Base-by-base conservation (phyloP, 2,888 invertebrate species). In the Cyaniris semiargus region DNA sequence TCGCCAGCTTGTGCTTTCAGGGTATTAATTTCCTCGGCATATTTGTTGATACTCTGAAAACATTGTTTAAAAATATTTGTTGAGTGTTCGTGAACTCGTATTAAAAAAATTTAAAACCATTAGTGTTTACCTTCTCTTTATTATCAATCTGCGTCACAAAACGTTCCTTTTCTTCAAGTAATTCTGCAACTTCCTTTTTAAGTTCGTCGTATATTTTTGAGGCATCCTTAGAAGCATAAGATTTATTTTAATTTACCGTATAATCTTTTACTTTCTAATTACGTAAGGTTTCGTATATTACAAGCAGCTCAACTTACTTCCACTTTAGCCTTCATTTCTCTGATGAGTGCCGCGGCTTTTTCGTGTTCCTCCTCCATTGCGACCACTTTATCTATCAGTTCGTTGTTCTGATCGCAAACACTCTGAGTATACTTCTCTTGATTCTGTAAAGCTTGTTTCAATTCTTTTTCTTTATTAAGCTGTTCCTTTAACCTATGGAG, bases 361-460 rank as follows among this genome's bases (percentile, higher is more conserved):
- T 70, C 48, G 10, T 80, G 80, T 13, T 82, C 81, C 8, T 83
- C 84, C 66, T 86, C 85, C 48, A 83, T 75, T 1, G 78, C 78
- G 0, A 83, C 81, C 18, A 86, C 77, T 76, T 83, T 84, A 31
- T 85, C 85, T 76, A 86, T 82, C 21, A 86, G 81, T 21, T 79
- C 77, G 27, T 79, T 83, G 44, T 85, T 85, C 53, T 85, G 83
- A 1, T 84, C 83, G 77, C 82, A 80, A 13, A 87, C 78, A 5
- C 79, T 82, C 71, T 82, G 82, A 7, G 84, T 85, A 72, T 83
- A 85, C 44, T 81, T 79, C 23, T 87, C 86, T 77, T 87, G 86
- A 78, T 86, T 85, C 21, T 79, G 72, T 8, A 88, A 78, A 1
- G 84, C 87, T 77, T 82, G 80, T 44, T 85, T 87, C 53, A 86